These are phyloP conservation scores for Molanna angustata DNA, from an alignment of 2,888 invertebrate species.

Conservation along the genomic window DNA sequence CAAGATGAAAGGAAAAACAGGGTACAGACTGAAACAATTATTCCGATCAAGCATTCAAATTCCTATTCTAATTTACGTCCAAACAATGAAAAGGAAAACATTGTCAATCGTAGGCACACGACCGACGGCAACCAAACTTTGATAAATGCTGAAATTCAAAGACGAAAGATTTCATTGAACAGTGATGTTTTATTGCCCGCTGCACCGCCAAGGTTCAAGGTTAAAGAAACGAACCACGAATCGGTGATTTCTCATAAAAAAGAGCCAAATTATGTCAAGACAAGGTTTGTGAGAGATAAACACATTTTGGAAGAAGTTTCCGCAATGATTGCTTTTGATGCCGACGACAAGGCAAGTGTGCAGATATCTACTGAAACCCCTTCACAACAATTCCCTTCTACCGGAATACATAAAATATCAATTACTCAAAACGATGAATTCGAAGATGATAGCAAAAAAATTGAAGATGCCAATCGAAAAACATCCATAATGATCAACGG, in stretches of 20 bases:
- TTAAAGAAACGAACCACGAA: constrained; percentile 41
- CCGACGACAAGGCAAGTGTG: constrained; percentile 27
- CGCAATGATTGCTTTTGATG: constrained; percentile 20
- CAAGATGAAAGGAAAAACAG: constrained; percentile 38
- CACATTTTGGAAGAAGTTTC: constrained; percentile 23
- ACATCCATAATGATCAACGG: constrained; percentile 73
- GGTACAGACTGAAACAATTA: constrained; percentile 34
- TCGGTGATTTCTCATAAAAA: constrained; percentile 46
- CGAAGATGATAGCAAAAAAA: constrained; percentile 38
- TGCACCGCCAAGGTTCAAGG: constrained; percentile 49
- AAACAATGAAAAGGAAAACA: not conserved
- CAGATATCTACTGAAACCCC: constrained; percentile 27
- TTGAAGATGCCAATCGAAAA: constrained; percentile 54
- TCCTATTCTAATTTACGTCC: constrained; percentile 9
- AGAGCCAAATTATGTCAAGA: constrained; percentile 48
- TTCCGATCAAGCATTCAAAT: constrained; percentile 14
- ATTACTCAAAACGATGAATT: constrained; percentile 47
- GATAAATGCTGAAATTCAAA: not conserved
- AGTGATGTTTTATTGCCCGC: too few relatives aligned
- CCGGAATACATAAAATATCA: constrained; percentile 34
- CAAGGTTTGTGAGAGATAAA: constrained; percentile 49
- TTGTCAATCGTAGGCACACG: constrained; percentile 12
- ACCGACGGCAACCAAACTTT: constrained; percentile 12
- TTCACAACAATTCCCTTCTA: constrained; percentile 14
- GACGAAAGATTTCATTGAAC: not conserved